phyloP scores from a whole-genome alignment of 23 tunicate genomes.

The Ciona savignyi region DNA sequence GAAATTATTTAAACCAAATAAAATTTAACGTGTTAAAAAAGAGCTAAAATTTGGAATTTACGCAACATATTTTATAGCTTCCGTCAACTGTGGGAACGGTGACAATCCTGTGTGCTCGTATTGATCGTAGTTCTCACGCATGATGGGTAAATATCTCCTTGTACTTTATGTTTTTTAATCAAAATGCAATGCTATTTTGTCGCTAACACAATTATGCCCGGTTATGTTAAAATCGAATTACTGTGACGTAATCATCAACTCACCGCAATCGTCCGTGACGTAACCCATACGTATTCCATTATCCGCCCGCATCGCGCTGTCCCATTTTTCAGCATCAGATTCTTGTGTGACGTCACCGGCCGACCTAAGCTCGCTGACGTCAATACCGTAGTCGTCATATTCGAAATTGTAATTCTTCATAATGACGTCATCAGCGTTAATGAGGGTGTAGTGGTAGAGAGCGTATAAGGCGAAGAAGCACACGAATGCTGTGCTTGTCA shows the following conservation, averaged over 20 bases:
- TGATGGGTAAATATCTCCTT: too few relatives aligned
- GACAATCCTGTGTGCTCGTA: too few relatives aligned
- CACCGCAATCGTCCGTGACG: constrained; percentile 41
- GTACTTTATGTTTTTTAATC: too few relatives aligned
- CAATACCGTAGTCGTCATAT: constrained; percentile 41
- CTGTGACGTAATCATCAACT: constrained; percentile 1
- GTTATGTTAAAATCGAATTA: too few relatives aligned
- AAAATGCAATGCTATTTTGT: too few relatives aligned
- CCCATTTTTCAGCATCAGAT: constrained; percentile 30
- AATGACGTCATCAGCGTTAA: constrained; percentile 31
- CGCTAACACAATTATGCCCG: too few relatives aligned
- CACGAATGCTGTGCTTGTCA: constrained; percentile 19
- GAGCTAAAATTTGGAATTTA: too few relatives aligned
- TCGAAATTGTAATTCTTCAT: background rate
- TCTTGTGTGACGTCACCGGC: constrained; percentile 1
- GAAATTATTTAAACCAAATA: too few relatives aligned
- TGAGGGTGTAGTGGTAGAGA: constrained; percentile 33
- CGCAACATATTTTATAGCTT: too few relatives aligned
- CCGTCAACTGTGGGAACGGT: too few relatives aligned
- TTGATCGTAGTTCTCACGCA: too few relatives aligned
- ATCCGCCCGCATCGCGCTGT: constrained; percentile 11
- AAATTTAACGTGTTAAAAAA: too few relatives aligned
- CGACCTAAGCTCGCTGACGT: constrained; percentile 22
- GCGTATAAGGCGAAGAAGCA: constrained; percentile 29
- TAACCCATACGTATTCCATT: constrained; percentile 25